Percentiles rank a stretch among this genome's conserved stretches.
phyloP scores from a whole-genome alignment of 2,888 invertebrate genomes.

The Tribolium freemani region DNA sequence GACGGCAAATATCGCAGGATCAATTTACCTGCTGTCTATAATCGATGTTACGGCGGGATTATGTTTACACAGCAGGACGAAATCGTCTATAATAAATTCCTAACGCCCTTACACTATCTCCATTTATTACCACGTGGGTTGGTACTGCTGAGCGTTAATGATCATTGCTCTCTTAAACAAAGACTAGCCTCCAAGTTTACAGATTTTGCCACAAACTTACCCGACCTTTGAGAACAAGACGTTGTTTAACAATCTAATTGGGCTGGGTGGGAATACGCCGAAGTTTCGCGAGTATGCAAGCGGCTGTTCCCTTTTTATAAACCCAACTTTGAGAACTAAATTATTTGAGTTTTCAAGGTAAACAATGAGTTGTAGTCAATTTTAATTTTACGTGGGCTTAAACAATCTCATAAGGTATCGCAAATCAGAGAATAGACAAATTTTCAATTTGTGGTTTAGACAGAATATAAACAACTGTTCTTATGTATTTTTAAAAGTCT shows the following conservation, averaged over 20 bases:
- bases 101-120: background rate
- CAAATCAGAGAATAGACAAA: no score
- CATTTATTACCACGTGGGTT: background rate
- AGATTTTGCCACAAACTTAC: slow-evolving; percentile 17
- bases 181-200: slow-evolving; percentile 20
- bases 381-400: no score
- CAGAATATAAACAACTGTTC: no score
- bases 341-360: background rate
- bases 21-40: slow-evolving; percentile 4
- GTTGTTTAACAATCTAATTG: slow-evolving; percentile 30
- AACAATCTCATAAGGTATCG: no score
- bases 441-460: no score
- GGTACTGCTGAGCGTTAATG: slow-evolving; percentile 22
- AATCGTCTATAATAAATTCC: background rate
- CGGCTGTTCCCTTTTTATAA: background rate
- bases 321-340: background rate
- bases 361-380: background rate
- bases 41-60: slow-evolving; percentile 1
- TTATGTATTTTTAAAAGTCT: no score
- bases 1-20: slow-evolving; percentile 8
- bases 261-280: slow-evolving; percentile 11
- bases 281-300: slow-evolving; percentile 3
- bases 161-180: slow-evolving; percentile 19
- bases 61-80: slow-evolving; percentile 4
- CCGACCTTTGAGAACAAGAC: slow-evolving; percentile 11